Evolutionary conservation across 2,888 invertebrate genomes (phyloP), one percentile per base, ranked within the genome.

Genomic region (Gandaritis pyraliata): DNA sequence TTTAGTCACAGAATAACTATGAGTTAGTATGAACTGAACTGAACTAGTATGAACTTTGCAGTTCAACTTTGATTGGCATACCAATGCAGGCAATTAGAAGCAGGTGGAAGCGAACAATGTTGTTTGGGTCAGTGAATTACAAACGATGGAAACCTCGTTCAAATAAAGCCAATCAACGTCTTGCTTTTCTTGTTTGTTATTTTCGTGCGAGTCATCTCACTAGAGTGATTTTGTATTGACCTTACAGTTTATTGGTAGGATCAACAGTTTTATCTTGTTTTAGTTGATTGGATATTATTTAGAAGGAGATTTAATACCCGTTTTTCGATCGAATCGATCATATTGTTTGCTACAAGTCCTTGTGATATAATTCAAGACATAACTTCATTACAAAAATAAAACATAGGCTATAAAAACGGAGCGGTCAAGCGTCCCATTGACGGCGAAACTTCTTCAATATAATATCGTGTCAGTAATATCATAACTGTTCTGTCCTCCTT

Each of bases 401-500:
- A 80, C 72, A 79, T 75, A 66, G 69, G 69, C 70, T 69, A 80
- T 78, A 80, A 78, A 77, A 78, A 72, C 70, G 71, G 62, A 72
- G 70, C 72, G 58, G 67, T 71, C 63, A 54, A 72, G 63, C 69
- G 70, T 74, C 73, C 72, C 75, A 72, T 73, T 63, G 75, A 76
- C 72, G 77, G 78, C 77, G 74, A 84, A 84, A 85, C 80, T 83
- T 83, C 74, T 78, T 80, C 83, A 81, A 85, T 83, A 85, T n/a
- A n/a, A n/a, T 81, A 82, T 83, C 73, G 81, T 75, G 72, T 75
- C 80, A 77, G 83, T 85, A 83, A 84, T 83, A 84, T 85, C 85
- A 85, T 85, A 85, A 86, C 84, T 82, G 83, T 82, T 81, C 78
- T 78, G 80, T 85, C 83, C 76, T 85, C 83, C 76, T 81, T 82